phyloP scores from a whole-genome alignment of 2,113 vertebrate species.

The Eira barbara region DNA sequence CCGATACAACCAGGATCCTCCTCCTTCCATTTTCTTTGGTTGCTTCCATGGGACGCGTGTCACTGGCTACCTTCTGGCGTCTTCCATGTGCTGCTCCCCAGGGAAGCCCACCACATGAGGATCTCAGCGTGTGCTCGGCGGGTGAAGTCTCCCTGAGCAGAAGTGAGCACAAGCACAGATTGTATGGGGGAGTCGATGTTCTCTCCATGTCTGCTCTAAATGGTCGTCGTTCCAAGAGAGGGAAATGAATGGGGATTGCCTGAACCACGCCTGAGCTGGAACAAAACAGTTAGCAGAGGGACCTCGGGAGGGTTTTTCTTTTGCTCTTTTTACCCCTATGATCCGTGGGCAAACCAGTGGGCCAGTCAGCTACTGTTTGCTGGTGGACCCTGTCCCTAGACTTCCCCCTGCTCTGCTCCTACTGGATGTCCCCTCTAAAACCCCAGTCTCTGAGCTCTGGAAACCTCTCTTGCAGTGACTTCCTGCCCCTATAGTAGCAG shows the following conservation, averaged over 20 bases:
- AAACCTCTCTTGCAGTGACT: not conserved
- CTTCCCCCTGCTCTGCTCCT: not conserved
- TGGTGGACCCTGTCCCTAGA: too few relatives aligned
- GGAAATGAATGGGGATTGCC: conserved; percentile 70
- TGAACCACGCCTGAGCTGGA: not conserved
- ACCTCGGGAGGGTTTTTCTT: not conserved
- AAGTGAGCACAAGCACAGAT: conserved; percentile 39
- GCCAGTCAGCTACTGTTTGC: not conserved
- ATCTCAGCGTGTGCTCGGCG: not conserved
- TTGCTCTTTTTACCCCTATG: conserved; percentile 45
- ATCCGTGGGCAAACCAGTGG: not conserved
- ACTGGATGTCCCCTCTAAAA: rapidly evolving
- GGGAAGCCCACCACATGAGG: not conserved
- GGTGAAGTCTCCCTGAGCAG: conserved; percentile 28
- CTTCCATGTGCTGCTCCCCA: not conserved
- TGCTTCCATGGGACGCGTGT: not conserved
- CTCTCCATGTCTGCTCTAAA: conserved; percentile 42
- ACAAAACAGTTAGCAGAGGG: not conserved
- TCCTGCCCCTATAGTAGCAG: not conserved
- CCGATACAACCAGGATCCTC: rapidly evolving
- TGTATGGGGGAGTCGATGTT: conserved; percentile 68
- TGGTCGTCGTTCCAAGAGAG: conserved; percentile 18
- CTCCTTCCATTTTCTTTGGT: not conserved
- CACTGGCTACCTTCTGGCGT: not conserved
- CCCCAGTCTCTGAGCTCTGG: not conserved